Percentiles rank a stretch among this genome's conserved stretches.
These are phyloP conservation scores for Pygocentrus nattereri DNA, from an alignment of 2,797 vertebrate genomes.

Conservation along the genomic window DNA sequence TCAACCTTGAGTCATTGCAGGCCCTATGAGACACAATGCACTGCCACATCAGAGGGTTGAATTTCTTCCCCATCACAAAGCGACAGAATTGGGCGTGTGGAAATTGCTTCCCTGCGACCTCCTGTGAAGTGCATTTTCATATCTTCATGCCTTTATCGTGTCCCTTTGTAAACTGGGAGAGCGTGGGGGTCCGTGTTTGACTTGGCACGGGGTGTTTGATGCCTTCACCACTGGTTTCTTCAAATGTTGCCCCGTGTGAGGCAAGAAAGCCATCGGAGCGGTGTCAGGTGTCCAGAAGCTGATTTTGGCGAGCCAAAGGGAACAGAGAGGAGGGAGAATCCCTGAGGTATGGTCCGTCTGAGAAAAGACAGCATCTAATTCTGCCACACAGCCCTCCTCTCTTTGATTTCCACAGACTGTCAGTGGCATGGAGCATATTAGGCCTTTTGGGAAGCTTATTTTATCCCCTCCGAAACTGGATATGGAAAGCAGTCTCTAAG, in stretches of 20 bases:
- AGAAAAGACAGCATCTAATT: slow-evolving; percentile 62
- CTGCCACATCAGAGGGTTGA: slow-evolving; percentile 72
- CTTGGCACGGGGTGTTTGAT: slow-evolving; percentile 69
- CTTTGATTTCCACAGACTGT: slow-evolving; percentile 73
- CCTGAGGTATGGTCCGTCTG: slow-evolving; percentile 49
- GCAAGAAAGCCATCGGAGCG: slow-evolving; percentile 68
- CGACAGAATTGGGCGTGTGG: slow-evolving; percentile 72
- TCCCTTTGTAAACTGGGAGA: slow-evolving; percentile 73
- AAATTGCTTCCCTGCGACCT: slow-evolving; percentile 77
- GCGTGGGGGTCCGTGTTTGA: slow-evolving; percentile 58
- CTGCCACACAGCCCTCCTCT: slow-evolving; percentile 23
- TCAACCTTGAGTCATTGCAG: slow-evolving; percentile 64
- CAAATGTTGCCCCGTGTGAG: slow-evolving; percentile 70
- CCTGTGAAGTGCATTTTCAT: slow-evolving; percentile 82
- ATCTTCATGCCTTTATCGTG: slow-evolving; percentile 78
- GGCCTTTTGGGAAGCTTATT: slow-evolving; percentile 61
- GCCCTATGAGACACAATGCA: slow-evolving; percentile 67
- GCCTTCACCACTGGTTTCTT: slow-evolving; percentile 67
- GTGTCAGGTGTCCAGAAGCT: slow-evolving; percentile 61
- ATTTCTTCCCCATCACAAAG: slow-evolving; percentile 69
- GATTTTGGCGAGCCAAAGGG: slow-evolving; percentile 66
- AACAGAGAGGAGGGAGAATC: slow-evolving; percentile 52
- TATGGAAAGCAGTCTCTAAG: slow-evolving; percentile 66
- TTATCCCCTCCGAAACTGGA: slow-evolving; percentile 64
- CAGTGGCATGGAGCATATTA: slow-evolving; percentile 69